Evolutionary conservation across 1,140 invertebrate genomes (phyloP).

Genomic region (Zaprionus camerounensis): DNA sequence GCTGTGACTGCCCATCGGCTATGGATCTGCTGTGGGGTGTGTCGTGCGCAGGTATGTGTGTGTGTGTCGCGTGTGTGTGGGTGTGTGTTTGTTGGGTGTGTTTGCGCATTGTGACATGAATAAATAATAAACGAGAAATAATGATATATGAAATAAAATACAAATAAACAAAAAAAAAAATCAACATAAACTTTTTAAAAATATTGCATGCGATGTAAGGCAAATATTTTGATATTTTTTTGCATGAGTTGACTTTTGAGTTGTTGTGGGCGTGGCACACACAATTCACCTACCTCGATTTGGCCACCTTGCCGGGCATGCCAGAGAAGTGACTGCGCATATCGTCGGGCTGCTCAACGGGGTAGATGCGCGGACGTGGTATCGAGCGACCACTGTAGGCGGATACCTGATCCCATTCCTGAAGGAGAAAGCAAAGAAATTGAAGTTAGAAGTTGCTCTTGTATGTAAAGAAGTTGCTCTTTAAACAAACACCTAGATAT

Average conservation of each 20-base stretch:
- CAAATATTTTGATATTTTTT: slow-evolving; percentile 48
- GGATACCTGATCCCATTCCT: slow-evolving; percentile 97
- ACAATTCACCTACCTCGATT: slow-evolving; percentile 85
- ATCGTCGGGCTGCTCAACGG: slow-evolving; percentile 89
- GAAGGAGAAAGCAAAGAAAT: not conserved
- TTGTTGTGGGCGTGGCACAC: not conserved
- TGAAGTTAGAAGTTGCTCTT: not conserved
- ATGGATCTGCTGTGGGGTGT: slow-evolving; percentile 85
- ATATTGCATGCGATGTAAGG: slow-evolving; percentile 2
- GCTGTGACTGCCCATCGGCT: slow-evolving; percentile 93
- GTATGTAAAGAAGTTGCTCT: too few species aligned
- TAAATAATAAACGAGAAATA: slow-evolving; percentile 57
- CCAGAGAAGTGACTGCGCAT: slow-evolving; percentile 87
- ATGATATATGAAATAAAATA: slow-evolving; percentile 32
- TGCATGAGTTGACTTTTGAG: not conserved
- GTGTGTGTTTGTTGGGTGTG: slow-evolving; percentile 15
- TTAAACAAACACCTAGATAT: too few species aligned
- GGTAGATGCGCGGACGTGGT: slow-evolving; percentile 92
- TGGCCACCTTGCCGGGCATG: slow-evolving; percentile 85
- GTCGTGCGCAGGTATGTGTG: not conserved
- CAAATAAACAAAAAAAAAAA: slow-evolving; percentile 33
- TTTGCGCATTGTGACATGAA: slow-evolving; percentile 37
- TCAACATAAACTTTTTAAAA: slow-evolving; percentile 22
- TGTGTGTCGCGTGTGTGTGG: slow-evolving; percentile 29
- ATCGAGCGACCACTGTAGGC: slow-evolving; percentile 95